Base-by-base conservation (phyloP, 2,113 vertebrate species). In the Halichoeres trimaculatus region DNA sequence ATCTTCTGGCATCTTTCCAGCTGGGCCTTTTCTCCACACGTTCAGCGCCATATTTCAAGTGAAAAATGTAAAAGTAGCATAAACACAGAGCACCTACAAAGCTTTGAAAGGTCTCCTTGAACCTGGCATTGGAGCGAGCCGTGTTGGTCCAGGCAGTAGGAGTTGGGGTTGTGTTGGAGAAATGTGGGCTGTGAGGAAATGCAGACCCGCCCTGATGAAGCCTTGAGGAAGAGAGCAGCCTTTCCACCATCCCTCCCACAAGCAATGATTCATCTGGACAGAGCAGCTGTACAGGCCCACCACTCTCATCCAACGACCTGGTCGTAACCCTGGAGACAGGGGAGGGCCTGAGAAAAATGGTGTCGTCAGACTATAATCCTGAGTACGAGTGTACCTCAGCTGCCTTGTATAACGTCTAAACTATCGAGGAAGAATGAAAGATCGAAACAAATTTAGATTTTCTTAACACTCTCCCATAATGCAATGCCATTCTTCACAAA, bases 151-250 rank as follows among this genome's bases (percentile, higher is more conserved):
- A 83, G 74, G 56, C 52, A 56, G 75, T 83, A 88, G 87, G 88
- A 90, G 89, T 84, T 20, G 36, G 59, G 52, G 51, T 43, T 78
- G 26, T 59, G 78, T 81, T 76, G 72, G 73, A 88, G 87, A 86
- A 83, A 84, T 88, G 81, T 80, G 38, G 73, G 57, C 70, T 62
- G 76, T 93, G 94, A 94, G 78, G 81, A 94, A 94, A 95, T 86
- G 89, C 93, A 94, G 93, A 89, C 90, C 72, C 53, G 8, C 76
- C 70, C 78, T 54, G 80, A 86, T 76, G 73, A 81, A 90, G 70
- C 83, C 76, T 63, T 71, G 58, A 85, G 79, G 87, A 87, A 87
- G 88, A 88, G 75, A 71, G 78, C 76, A 41, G 88, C 76, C 86
- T 91, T 90, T 91, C 87, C 89, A 87, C 84, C 81, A 53, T 74